Percentiles rank a stretch among this genome's conserved stretches.
Evolutionary conservation across 1,140 invertebrate species (phyloP).

Genomic region (Scaptomyza pallida): DNA sequence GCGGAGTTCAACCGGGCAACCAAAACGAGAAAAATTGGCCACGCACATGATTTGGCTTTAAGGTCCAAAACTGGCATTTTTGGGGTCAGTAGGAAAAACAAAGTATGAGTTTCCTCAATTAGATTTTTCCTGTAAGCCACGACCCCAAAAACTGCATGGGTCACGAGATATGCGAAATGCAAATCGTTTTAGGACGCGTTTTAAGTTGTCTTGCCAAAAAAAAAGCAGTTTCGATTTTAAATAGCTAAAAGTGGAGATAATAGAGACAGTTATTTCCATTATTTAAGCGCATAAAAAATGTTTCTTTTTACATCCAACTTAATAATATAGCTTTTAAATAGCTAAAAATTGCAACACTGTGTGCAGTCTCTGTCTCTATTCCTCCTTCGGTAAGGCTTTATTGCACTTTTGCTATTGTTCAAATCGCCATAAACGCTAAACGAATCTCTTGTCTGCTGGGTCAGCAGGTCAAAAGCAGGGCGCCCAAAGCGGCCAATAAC

Average conservation of each 20-base stretch:
- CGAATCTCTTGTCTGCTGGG: slow-evolving; percentile 51
- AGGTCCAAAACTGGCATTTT: slow-evolving; percentile 4
- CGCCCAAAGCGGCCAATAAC: slow-evolving; percentile 27
- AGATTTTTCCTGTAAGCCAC: slow-evolving; percentile 46
- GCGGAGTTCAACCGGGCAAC: slow-evolving; percentile 4
- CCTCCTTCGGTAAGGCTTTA: background rate
- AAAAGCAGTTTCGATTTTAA: slow-evolving; percentile 11
- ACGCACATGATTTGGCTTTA: slow-evolving; percentile 53
- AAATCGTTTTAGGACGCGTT: slow-evolving; percentile 70
- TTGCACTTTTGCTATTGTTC: slow-evolving; percentile 2
- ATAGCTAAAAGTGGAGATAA: background rate
- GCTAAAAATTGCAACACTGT: background rate
- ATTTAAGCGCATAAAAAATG: background rate
- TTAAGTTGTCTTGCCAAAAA: slow-evolving; percentile 36
- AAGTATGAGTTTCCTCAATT: slow-evolving; percentile 71
- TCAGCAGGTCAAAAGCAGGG: slow-evolving; percentile 45
- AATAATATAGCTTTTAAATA: background rate
- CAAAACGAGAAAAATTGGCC: slow-evolving; percentile 55
- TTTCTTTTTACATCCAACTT: too few relatives aligned
- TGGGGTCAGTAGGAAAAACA: slow-evolving; percentile 47
- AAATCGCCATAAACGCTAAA: slow-evolving; percentile 48
- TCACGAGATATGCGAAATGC: slow-evolving; percentile 58
- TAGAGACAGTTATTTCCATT: background rate
- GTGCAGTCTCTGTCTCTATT: background rate
- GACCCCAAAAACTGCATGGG: slow-evolving; percentile 16